phyloP scores from a whole-genome alignment of 2,888 invertebrate species.

The Drosophila lacicola region DNA sequence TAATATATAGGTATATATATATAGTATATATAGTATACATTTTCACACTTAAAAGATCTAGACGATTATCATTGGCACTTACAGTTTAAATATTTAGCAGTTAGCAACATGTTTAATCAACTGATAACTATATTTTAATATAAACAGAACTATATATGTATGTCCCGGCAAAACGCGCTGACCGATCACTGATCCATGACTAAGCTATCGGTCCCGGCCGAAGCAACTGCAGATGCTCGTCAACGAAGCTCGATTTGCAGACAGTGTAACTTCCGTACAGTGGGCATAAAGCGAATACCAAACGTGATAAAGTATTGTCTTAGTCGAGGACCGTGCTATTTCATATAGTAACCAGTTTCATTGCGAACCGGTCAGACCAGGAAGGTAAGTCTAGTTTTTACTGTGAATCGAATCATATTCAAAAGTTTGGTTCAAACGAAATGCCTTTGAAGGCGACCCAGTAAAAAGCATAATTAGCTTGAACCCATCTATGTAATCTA shows the following conservation, averaged over 20 bases:
- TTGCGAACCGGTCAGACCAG: no score
- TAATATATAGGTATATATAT: background rate
- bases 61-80: background rate
- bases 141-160: no score
- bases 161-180: slow-evolving; percentile 39
- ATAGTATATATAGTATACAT: background rate
- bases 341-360: no score
- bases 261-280: slow-evolving; percentile 36
- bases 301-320: background rate
- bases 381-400: no score
- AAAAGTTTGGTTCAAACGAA: no score
- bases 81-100: slow-evolving; percentile 8
- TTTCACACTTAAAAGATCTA: no score
- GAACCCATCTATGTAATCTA: no score
- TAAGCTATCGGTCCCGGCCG: slow-evolving; percentile 37
- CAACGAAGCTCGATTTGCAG: slow-evolving; percentile 18
- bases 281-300: slow-evolving; percentile 7
- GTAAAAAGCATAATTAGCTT: no score
- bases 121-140: no score
- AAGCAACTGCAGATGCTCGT: slow-evolving; percentile 26
- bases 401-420: no score
- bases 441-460: no score
- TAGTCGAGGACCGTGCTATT: no score
- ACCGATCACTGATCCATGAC: slow-evolving; percentile 49
- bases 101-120: background rate